Evolutionary conservation across 2,797 vertebrate genomes (phyloP).

Genomic region (Steatocranus sp.): DNA sequence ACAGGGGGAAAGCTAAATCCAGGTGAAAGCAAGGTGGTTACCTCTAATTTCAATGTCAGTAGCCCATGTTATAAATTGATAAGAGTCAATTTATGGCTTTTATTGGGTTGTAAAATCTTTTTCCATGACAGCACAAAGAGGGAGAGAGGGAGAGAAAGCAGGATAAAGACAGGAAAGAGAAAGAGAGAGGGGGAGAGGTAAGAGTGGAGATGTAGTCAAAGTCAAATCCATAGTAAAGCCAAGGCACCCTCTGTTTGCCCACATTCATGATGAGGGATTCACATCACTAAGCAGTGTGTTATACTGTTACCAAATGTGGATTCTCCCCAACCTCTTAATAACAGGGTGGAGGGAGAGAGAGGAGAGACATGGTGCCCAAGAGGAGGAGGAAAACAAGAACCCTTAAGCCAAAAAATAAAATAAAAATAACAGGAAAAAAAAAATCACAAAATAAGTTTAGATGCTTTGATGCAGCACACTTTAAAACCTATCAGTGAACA

Average conservation of each 20-base stretch:
- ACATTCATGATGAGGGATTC: background rate
- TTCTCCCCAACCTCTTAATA: background rate
- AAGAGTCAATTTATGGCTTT: background rate
- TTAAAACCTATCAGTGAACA: background rate
- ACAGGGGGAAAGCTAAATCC: fast-evolving
- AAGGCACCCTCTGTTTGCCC: background rate
- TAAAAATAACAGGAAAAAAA: background rate
- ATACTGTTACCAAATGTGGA: background rate
- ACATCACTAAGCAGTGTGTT: background rate
- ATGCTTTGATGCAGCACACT: background rate
- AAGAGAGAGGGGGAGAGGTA: background rate
- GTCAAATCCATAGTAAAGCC: background rate
- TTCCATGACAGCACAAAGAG: background rate
- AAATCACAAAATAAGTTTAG: background rate
- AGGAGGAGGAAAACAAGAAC: background rate
- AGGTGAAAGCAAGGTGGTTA: background rate
- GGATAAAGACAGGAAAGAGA: background rate
- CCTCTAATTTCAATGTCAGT: background rate
- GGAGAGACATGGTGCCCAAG: fast-evolving
- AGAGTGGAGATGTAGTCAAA: background rate
- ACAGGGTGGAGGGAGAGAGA: background rate
- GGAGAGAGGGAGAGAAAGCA: background rate
- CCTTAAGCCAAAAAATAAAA: fast-evolving
- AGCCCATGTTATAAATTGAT: background rate
- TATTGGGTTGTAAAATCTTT: background rate